phyloP scores from a whole-genome alignment of 2,113 vertebrate species.

The Plectropomus leopardus region DNA sequence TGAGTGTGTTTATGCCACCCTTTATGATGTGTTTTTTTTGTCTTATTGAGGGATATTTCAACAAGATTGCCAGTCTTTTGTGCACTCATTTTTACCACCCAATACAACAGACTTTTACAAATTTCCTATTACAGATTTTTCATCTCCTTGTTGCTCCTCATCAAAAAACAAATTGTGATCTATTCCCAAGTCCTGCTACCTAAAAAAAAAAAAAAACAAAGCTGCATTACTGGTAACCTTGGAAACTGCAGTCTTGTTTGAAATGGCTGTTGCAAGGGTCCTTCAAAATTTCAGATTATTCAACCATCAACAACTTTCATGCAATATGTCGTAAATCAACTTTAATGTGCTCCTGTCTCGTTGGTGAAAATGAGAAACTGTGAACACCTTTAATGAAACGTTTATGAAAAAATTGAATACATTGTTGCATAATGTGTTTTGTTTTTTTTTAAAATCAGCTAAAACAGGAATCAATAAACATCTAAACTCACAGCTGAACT shows the following conservation, averaged over 20 bases:
- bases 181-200: conserved; percentile 38
- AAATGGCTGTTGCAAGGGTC: conserved; percentile 49
- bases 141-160: conserved; percentile 33
- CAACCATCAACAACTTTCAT: conserved; percentile 41
- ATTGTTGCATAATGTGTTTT: not conserved
- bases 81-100: not conserved
- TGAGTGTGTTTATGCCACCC: conserved; percentile 3
- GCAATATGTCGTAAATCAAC: conserved; percentile 16
- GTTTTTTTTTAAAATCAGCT: conserved; percentile 4
- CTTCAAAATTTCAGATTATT: conserved; percentile 35
- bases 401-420: not conserved
- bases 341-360: not conserved
- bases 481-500: conserved; percentile 48
- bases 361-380: not conserved
- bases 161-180: conserved; percentile 62
- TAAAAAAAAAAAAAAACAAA: conserved; percentile 63
- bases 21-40: conserved; percentile 31
- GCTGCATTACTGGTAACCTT: conserved; percentile 70
- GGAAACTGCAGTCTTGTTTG: conserved; percentile 76
- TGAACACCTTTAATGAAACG: not conserved
- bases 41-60: conserved; percentile 1
- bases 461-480: conserved; percentile 46
- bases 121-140: conserved; percentile 42
- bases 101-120: conserved; percentile 22
- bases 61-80: not conserved